phyloP scores from a whole-genome alignment of 2,888 invertebrate species.

The Diplolepis rosae region DNA sequence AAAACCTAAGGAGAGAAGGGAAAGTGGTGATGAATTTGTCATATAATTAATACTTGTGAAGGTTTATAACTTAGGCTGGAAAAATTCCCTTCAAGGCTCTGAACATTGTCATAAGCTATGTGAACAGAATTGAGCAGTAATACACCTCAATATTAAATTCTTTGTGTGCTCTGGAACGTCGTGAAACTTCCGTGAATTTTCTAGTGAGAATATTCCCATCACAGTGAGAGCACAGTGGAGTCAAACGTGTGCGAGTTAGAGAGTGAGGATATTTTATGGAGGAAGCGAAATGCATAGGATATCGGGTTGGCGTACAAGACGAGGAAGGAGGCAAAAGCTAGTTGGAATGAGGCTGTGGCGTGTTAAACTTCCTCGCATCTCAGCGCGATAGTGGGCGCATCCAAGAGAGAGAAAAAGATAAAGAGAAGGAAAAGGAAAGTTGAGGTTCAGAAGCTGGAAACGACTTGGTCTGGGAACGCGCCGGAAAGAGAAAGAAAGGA shows the following conservation, averaged over 20 bases:
- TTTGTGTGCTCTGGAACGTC: neutral
- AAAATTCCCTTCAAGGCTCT: neutral
- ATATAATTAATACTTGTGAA: neutral
- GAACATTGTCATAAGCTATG: conserved; percentile 4
- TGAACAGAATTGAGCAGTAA: conserved; percentile 10
- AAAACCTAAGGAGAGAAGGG: no score
- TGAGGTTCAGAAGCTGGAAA: no score
- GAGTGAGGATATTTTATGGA: conserved; percentile 43
- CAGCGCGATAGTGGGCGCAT: conserved; percentile 34
- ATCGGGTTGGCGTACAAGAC: conserved; percentile 55
- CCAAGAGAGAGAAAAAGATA: no score
- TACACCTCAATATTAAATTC: conserved; percentile 3
- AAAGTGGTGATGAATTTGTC: no score
- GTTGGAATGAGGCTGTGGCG: no score
- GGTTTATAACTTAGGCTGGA: neutral
- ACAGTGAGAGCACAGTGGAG: conserved; percentile 22
- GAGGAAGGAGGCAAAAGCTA: conserved; percentile 52
- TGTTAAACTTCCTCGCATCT: conserved; percentile 64
- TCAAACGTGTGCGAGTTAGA: conserved; percentile 33
- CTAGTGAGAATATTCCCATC: conserved; percentile 10
- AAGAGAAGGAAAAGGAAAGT: no score
- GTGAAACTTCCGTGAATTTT: conserved; percentile 3
- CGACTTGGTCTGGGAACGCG: no score
- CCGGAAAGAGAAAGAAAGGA: no score
- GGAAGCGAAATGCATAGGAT: conserved; percentile 62